Base-by-base conservation (phyloP, 2,113 vertebrate genomes). In the Passer montanus region DNA sequence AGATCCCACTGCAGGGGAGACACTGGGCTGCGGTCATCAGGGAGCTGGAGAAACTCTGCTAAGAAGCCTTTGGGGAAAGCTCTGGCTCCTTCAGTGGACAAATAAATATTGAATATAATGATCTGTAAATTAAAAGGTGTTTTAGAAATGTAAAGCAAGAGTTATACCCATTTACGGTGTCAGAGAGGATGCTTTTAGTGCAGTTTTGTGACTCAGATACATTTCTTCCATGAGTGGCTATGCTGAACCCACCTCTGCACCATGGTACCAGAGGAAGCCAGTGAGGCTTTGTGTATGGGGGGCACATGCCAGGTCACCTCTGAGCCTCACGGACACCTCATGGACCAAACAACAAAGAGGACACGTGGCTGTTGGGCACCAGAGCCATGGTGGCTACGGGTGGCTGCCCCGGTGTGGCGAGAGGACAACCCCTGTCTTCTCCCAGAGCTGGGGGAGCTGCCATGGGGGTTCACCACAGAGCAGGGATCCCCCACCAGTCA, bases 341-440 rank as follows among this genome's bases (percentile, higher is more conserved):
- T 1, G 27, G 24, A 8, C 30, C 19, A 31, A 52, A 6, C 16
- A 56, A 33, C 19, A 17, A 21, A 37, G 17, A 10, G 10, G 11
- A 47, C 58, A 21, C 0, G 2, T 26, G 13, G 50, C 17, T 75
- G 15, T 4, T 1, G 1, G 72, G 35, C 31, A 39, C 18, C 12
- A 23, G 28, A 30, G 24, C 19, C 28, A 3, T 11, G 55, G 64
- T n/a, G 49, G 47, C 46, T 15, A 27, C 5, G 4, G 14, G 52
- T 19, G 67, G 21, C 50, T 66, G 56, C 23, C 11, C 53, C 16
- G 2, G 31, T 0, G 0, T 67, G 10, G n/a, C 0, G 0, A 39
- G 23, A 62, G 11, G 6, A 27, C 4, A 20, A 6, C 15, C 37
- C 18, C 37, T 31, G 44, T 43, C 58, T 84, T 72, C 28, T 53